Percentiles rank a stretch among this genome's conserved stretches.
Evolutionary conservation across 2,888 invertebrate species (phyloP).

Genomic region (Eupithecia vulgata): DNA sequence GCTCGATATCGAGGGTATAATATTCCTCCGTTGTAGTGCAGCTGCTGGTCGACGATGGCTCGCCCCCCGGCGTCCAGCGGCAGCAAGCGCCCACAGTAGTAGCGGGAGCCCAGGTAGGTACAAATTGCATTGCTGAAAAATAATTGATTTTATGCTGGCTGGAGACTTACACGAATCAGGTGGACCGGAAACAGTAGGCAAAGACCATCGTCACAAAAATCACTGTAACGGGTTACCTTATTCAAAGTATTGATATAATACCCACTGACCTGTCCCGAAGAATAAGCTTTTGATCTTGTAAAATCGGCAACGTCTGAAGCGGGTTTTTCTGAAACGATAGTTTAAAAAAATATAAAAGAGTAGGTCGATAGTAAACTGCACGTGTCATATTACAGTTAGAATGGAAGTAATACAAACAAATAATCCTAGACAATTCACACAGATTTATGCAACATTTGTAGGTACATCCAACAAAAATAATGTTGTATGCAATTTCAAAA

Average conservation of each 20-base stretch:
- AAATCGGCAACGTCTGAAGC: slow-evolving; percentile 85
- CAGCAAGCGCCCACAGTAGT: slow-evolving; percentile 52
- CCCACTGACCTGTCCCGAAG: slow-evolving; percentile 84
- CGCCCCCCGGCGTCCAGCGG: slow-evolving; percentile 63
- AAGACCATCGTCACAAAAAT: neutral
- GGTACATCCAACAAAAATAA: too few species aligned
- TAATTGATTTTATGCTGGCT: neutral
- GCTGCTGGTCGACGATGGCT: slow-evolving; percentile 59
- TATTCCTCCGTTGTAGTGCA: slow-evolving; percentile 63
- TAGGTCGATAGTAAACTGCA: too few species aligned
- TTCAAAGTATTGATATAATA: neutral
- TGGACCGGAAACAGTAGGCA: neutral
- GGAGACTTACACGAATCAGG: neutral
- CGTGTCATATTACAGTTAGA: too few species aligned
- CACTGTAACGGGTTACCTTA: neutral
- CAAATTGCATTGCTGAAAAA: slow-evolving; percentile 65
- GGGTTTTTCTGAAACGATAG: slow-evolving; percentile 83
- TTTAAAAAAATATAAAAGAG: neutral
- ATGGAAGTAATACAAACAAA: too few species aligned
- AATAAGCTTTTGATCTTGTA: slow-evolving; percentile 85
- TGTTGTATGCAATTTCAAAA: too few species aligned
- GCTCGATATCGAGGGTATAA: slow-evolving; percentile 63
- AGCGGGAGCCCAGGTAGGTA: slow-evolving; percentile 62
- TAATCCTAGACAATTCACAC: too few species aligned
- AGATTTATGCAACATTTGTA: too few species aligned